Evolutionary conservation across 2,888 invertebrate genomes (phyloP).

Genomic region (Calliopum simillimum): DNA sequence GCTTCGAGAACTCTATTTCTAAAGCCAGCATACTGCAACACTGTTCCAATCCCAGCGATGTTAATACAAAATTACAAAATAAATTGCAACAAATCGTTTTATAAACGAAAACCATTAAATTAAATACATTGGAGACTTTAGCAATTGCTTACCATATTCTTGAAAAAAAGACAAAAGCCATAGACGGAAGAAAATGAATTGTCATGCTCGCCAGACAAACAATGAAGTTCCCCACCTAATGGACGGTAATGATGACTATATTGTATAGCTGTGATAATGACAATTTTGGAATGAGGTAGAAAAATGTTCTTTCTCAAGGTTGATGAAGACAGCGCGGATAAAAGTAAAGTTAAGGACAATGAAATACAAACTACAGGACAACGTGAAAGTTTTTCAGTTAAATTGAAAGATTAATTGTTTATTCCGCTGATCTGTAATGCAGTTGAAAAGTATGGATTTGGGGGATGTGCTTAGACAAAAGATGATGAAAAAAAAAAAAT

Average conservation of each 20-base stretch:
- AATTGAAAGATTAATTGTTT: constrained; percentile 27
- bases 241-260: neutral
- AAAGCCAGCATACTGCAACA: too few species aligned
- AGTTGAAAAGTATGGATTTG: neutral
- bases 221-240: neutral
- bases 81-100: constrained; percentile 11
- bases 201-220: neutral
- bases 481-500: too few species aligned
- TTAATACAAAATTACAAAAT: neutral
- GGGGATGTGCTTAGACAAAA: too few species aligned
- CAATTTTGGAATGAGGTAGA: too few species aligned
- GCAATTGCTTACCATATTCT: too few species aligned
- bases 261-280: neutral
- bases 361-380: too few species aligned
- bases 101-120: constrained; percentile 11
- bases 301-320: too few species aligned
- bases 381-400: neutral
- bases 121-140: neutral
- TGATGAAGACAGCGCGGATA: too few species aligned
- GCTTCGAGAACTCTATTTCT: too few species aligned
- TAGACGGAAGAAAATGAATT: neutral
- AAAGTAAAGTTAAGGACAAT: too few species aligned
- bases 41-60: too few species aligned
- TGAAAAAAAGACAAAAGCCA: neutral
- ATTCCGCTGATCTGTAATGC: neutral